phyloP scores from a whole-genome alignment of 1,140 invertebrate genomes.

The Halictus rubicundus region DNA sequence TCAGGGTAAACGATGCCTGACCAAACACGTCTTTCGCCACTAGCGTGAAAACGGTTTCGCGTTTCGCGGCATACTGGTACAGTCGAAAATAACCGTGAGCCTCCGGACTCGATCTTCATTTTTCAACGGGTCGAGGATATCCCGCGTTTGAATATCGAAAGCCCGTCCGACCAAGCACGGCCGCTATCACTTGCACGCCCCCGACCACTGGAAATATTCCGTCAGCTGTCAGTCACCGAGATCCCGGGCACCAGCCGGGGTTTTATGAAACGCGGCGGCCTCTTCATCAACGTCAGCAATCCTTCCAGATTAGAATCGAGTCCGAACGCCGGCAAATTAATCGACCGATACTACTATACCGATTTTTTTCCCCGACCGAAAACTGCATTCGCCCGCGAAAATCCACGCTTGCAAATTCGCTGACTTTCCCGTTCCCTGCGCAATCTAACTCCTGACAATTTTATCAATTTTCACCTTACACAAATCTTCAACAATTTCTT shows the following conservation, averaged over 20 bases:
- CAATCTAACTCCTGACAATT: too few species aligned
- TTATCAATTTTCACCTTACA: too few species aligned
- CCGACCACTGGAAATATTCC: conserved; percentile 16
- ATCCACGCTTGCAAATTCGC: background rate
- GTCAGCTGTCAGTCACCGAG: conserved; percentile 6
- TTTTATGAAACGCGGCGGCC: conserved; percentile 5
- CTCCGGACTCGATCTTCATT: background rate
- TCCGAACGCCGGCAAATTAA: background rate
- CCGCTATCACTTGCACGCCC: conserved; percentile 16
- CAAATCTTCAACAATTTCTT: too few species aligned
- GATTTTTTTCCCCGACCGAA: background rate
- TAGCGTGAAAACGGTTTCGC: background rate
- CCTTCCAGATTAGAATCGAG: too few species aligned
- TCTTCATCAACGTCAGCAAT: conserved; percentile 15
- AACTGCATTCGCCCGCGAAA: background rate
- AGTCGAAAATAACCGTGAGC: background rate
- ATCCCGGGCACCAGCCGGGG: too few species aligned
- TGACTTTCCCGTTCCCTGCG: background rate
- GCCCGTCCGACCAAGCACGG: conserved; percentile 7
- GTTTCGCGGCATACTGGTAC: background rate
- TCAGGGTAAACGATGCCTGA: background rate
- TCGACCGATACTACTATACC: background rate
- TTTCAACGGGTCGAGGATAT: background rate
- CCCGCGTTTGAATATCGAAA: background rate
- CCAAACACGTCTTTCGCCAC: background rate